Base-by-base conservation (phyloP, 2,888 invertebrate species). In the Theretra japonica region DNA sequence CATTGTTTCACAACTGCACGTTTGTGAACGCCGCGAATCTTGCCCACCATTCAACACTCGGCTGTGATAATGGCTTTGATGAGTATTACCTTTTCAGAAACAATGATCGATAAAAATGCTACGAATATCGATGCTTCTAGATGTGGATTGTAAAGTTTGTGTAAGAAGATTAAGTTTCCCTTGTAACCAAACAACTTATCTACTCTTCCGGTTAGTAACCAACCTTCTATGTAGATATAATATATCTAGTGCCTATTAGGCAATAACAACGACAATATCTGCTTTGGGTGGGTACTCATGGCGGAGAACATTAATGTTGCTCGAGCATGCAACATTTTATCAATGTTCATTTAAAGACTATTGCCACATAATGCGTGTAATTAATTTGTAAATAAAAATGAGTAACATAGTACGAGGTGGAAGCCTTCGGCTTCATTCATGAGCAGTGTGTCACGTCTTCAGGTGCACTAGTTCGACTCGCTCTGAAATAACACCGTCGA, bases 401-500 rank as follows among this genome's bases (percentile, higher is more conserved):
- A 48, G 65, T 65, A 65, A 23, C 65, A 65, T 65, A 65, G 65
- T 65, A 48, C 41, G 65, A 65, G 65, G 41, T 65, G 48, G 65
- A 65, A 23, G 65, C 48, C 65, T 65, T 70, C 33, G 65, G 53
- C 57, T 56, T 77, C 80, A 79, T 80, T 80, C 79, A 80, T 76
- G 73, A 75, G 68, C 62, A 69, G 72, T 74, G 73, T 74, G 76
- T 75, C 72, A 74, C 76, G 72, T 70, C 75, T 75, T 76, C 74
- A 72, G 75, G 77, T 77, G 77, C 76, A 75, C 75, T 72, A 76
- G 74, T 68, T 75, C 72, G 77, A 74, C 74, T 76, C 72, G 77
- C 72, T 76, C 76, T 68, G 59, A 48, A 65, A 71, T 80, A 79
- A 75, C 76, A 82, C 80, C 82, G 79, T 77, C 76, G 78, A 82